Base-by-base conservation (phyloP, 2,888 invertebrate species). In the Cephus pygmeus region DNA sequence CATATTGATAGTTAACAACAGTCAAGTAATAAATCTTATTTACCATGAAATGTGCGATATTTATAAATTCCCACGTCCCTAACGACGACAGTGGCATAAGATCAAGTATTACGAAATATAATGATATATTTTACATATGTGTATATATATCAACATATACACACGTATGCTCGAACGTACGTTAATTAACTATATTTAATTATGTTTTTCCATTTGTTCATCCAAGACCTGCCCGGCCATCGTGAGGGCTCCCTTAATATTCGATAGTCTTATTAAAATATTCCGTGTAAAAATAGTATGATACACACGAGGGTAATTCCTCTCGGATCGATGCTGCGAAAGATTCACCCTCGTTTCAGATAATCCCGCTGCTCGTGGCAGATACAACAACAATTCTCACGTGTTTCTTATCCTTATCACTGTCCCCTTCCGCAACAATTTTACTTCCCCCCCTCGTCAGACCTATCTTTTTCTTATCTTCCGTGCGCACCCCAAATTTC, bases 231-330 rank as follows among this genome's bases (percentile, higher is more conserved):
- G 33, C 31, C 31, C 33, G 31, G 71, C 12, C 12, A 71, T 23
- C 71, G 31, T 23, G 15, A 31, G 71, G 31, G 12, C 31, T 31
- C 71, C 31, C 12, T 23, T 31, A 71, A 3, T 1, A 31, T 34
- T 15, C 71, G 34, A 77, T 79, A 83, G 78, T 83, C 79, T 85
- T 87, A 87, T 86, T 88, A 88, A 90, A 90, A 88, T 88, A 87
- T 87, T 89, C 87, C 87, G 88, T 91, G 91, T 90, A 90, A 90
- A 91, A 91, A 90, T 90, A 90, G 86, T 84, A 85, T 85, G 88
- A 86, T 85, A 86, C 83, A 84, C 23, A 56, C 56, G 56, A 56
- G 56, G 56, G 6, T 9, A 2, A 23, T 2, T 56, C 77, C 78
- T 69, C 74, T 34, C 73, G 76, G 36, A 34, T 40, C 0, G 30